Base-by-base conservation (phyloP, 2,888 invertebrate species). In the Netelia inedita region DNA sequence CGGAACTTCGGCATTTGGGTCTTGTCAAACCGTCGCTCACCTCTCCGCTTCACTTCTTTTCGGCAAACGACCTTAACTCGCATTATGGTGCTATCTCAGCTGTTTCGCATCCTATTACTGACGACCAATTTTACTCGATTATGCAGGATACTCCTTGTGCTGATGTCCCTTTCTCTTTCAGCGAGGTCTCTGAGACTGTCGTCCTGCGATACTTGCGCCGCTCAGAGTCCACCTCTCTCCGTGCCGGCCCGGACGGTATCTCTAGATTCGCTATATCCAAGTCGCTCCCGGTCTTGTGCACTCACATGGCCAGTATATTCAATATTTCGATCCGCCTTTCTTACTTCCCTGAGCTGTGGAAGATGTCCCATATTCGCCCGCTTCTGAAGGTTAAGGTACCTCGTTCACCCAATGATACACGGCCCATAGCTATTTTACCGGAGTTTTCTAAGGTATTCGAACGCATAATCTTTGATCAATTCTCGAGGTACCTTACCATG, bases 341-440 rank as follows among this genome's bases (percentile, higher is more conserved):
- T 28, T 28, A 50, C 28, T 23, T 53, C 9, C 69, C 69, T 0
- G 3, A 14, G 0, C 1, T 3, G 1, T 69, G 73, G 73, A 73
- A 73, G n/a, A 8, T 21, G 1, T 59, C 59, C 1, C 59, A n/a
- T 14, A 73, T 73, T 3, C 59, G 72, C 35, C 61, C 55, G 3
- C 46, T 69, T 3, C 11, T 66, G 0, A 66, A 66, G 11, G 8
- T 19, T 0, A 43, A 46, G 16, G 8, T 11, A 1, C 66, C 66
- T 1, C 1, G 1, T 1, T n/a, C 65, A 1, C 41, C 65, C 0
- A 6, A 41, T 1, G 65, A 65, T 43, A 65, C 65, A 6, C 19
- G 16, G 1, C 65, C 65, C 0, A 65, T 41, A n/a, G 65, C 65
- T n/a, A 65, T 41, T 16, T 43, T 65, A 2, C 41, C 41, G 2